Base-by-base conservation (phyloP, 2,113 vertebrate genomes). In the Sebastes schlegelii region DNA sequence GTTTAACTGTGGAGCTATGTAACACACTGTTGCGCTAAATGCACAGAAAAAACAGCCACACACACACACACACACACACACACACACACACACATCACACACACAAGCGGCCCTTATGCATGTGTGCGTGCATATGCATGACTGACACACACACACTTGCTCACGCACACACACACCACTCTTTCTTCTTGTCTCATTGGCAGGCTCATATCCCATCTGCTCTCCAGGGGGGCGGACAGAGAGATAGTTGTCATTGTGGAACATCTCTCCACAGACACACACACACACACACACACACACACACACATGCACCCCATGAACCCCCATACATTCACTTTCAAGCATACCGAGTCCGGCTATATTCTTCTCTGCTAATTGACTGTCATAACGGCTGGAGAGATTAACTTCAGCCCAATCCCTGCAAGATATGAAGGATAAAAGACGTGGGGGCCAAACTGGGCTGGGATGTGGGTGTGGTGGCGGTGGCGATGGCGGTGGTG, bases 341-440 rank as follows among this genome's bases (percentile, higher is more conserved):
- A 89, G 84, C 79, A 63, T 89, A 61, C 86, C 6, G 17, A 79
- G 86, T 89, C 84, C 86, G 34, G 83, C 81, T 82, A 74, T 84
- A 95, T 95, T 95, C 92, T 95, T 94, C 90, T 90, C 87, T 83
- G 91, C 92, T 96, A 96, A 96, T 96, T 95, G 95, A 95, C 93
- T 95, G 95, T 95, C 95, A 95, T 85, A 88, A 85, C 91, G 73
- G 83, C 87, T 80, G 71, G 58, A 88, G 80, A 95, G 95, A 96
- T 96, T 95, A 96, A 93, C 91, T 91, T 79, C 84, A 86, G 78
- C 81, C 93, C 91, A 93, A 94, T 94, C 92, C 91, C 58, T 77
- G 65, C 78, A 55, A 91, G 93, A 94, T 94, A 93, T 26, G 26
- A 93, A 93, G 89, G 85, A 91, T 92, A 76, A 92, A 26, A 92